Base-by-base conservation (phyloP, 2,113 vertebrate genomes). In the Oenanthe oenanthe region DNA sequence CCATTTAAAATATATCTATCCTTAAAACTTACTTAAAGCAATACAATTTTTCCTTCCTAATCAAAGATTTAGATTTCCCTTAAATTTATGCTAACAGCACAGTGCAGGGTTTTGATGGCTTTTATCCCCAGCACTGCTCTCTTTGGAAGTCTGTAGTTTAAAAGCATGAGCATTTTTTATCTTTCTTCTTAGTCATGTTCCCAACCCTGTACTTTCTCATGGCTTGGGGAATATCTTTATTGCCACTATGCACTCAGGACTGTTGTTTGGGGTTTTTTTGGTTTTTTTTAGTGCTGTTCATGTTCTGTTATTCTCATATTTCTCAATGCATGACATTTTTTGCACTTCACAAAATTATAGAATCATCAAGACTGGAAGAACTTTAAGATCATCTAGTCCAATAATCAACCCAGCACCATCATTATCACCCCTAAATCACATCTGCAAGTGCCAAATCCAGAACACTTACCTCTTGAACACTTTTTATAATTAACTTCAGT, bases 191-290 rank as follows among this genome's bases (percentile, higher is more conserved):
- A 29, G 21, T 53, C 4, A 1, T 4, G 8, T 24, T 70, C 42
- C 7, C 28, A 82, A 2, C 14, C 38, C 68, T 65, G 8, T 45
- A 53, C 7, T 63, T 57, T 38, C 48, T 43, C 18, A n/a, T 47
- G 18, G 3, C 5, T 57, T 45, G 9, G n/a, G 40, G 3, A 84
- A 72, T 72, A 6, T 26, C 17, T 77, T 65, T 80, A 19, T 25
- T 73, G 25, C 3, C 12, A 40, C 5, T 32, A 17, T 13, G 5
- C 3, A 14, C 5, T 19, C 26, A 45, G 28, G 6, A 3, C 2
- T 88, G 4, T 11, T 13, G 42, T 48, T 3, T 10, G 24, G 22
- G 6, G 7, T 28, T 51, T 51, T 51, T 16, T 28, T 51, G 24
- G 17, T 34, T 28, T 25, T 34, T 4, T 10, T 51, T 43, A 32